A percentile compares a stretch with the other conserved stretches of the same genome.
Evolutionary conservation across 1,140 invertebrate species (phyloP).

Genomic region (Catajapyx aquilonaris): DNA sequence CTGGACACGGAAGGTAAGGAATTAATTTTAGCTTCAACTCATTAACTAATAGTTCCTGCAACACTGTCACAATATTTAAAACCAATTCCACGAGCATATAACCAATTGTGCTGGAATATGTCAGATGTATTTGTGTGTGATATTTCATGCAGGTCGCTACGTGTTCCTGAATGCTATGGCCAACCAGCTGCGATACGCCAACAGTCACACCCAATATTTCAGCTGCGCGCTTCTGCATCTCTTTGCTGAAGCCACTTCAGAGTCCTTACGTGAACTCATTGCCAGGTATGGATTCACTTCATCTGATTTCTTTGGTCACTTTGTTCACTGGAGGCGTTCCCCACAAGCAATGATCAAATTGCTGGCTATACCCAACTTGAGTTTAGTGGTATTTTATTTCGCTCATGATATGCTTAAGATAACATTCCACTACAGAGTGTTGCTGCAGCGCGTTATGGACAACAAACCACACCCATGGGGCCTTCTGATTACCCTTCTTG

Average conservation of each 20-base stretch:
- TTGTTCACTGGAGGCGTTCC: not conserved
- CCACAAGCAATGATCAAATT: too few relatives aligned
- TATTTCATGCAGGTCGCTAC: conserved; percentile 40
- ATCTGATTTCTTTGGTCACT: conserved; percentile 1
- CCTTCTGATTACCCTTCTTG: conserved; percentile 93
- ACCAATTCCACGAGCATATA: not conserved
- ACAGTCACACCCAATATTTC: conserved; percentile 99
- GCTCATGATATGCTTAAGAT: too few relatives aligned
- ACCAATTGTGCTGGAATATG: not conserved
- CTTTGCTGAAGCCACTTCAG: conserved; percentile 93
- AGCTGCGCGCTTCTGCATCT: conserved; percentile 89
- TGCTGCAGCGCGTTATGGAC: conserved; percentile 90
- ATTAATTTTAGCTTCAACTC: conserved; percentile 2
- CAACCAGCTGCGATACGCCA: conserved; percentile 95
- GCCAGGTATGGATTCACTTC: conserved; percentile 23
- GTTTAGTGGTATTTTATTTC: too few relatives aligned
- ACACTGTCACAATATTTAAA: too few relatives aligned
- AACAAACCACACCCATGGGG: conserved; percentile 99
- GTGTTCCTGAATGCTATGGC: conserved; percentile 95
- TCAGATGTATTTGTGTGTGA: conserved; percentile 4
- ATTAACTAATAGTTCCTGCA: too few relatives aligned
- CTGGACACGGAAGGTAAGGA: conserved; percentile 77
- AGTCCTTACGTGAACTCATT: conserved; percentile 76
- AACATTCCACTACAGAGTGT: conserved; percentile 39
- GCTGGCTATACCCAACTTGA: too few relatives aligned